Conservation (phyloP, 2,888 invertebrate species). For the Ditylenchus weischeri region DNA sequence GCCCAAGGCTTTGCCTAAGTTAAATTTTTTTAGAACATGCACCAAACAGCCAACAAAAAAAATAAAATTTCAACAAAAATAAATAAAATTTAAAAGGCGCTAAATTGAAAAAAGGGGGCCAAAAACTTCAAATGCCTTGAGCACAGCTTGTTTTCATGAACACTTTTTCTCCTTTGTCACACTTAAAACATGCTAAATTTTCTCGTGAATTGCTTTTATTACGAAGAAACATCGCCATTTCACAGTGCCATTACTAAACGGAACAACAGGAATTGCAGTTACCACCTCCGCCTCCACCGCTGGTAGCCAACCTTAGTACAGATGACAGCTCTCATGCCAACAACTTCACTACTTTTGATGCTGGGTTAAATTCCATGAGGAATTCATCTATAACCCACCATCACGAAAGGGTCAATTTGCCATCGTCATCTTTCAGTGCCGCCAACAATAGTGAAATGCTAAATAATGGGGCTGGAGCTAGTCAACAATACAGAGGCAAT, state of each 20-base stretch:
- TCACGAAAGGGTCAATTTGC: not conserved
- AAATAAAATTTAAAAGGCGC: too few species aligned
- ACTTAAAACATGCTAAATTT: too few species aligned
- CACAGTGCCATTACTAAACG: not conserved
- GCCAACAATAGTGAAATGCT: not conserved
- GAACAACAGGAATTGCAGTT: not conserved
- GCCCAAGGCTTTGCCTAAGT: too few species aligned
- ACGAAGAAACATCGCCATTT: slow-evolving; percentile 2
- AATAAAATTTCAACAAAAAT: too few species aligned
- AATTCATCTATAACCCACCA: not conserved
- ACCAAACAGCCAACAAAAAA: too few species aligned
- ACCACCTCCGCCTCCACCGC: slow-evolving; percentile 1
- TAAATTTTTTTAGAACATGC: too few species aligned
- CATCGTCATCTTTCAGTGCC: not conserved
- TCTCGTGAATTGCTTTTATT: slow-evolving; percentile 14
- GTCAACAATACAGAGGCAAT: not conserved
- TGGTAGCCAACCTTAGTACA: slow-evolving; percentile 7
- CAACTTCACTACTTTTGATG: slow-evolving; percentile 2
- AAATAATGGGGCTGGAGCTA: not conserved
- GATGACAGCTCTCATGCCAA: not conserved
- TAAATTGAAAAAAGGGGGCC: too few species aligned
- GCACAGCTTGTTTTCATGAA: too few species aligned
- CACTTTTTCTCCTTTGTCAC: too few species aligned
- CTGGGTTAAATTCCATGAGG: slow-evolving; percentile 1
- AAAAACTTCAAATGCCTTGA: too few species aligned